These are phyloP conservation scores for Sprattus sprattus DNA, from an alignment of 2,113 vertebrate species.

Conservation along the genomic window DNA sequence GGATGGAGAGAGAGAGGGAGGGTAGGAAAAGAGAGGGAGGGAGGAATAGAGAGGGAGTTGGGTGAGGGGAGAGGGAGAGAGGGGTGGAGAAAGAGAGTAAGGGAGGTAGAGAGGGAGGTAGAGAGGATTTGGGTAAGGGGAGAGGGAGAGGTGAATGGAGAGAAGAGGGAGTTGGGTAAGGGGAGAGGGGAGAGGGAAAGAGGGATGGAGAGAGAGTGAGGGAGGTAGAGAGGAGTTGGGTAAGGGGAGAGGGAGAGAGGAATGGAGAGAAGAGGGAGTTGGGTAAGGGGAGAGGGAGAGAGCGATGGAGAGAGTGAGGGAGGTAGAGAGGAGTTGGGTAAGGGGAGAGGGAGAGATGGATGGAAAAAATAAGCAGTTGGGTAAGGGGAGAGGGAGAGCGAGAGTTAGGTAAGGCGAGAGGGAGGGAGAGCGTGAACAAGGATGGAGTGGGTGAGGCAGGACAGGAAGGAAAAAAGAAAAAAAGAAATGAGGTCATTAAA, in stretches of 20 bases:
- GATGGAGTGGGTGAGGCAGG: neutral
- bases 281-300: conserved; percentile 4
- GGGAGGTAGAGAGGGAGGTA: neutral
- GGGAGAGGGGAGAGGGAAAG: neutral
- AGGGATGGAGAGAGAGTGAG: neutral
- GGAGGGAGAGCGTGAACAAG: neutral
- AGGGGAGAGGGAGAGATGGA: too few species aligned
- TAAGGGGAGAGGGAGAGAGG: neutral
- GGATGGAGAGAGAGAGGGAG: neutral
- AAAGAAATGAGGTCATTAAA: conserved; percentile 12
- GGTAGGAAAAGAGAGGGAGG: conserved; percentile 3
- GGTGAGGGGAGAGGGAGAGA: conserved; percentile 19
- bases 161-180: neutral
- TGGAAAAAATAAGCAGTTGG: too few species aligned
- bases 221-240: too few species aligned
- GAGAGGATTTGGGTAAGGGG: neutral
- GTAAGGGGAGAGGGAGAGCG: neutral
- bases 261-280: neutral
- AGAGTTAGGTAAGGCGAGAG: neutral
- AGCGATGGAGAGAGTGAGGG: conserved; percentile 28
- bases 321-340: neutral
- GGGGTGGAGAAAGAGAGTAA: conserved; percentile 17
- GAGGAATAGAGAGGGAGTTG: neutral
- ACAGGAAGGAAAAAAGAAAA: neutral
- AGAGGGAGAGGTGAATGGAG: conserved; percentile 30